phyloP scores from a whole-genome alignment of 1,140 invertebrate genomes.

The Drosophila subobscura region DNA sequence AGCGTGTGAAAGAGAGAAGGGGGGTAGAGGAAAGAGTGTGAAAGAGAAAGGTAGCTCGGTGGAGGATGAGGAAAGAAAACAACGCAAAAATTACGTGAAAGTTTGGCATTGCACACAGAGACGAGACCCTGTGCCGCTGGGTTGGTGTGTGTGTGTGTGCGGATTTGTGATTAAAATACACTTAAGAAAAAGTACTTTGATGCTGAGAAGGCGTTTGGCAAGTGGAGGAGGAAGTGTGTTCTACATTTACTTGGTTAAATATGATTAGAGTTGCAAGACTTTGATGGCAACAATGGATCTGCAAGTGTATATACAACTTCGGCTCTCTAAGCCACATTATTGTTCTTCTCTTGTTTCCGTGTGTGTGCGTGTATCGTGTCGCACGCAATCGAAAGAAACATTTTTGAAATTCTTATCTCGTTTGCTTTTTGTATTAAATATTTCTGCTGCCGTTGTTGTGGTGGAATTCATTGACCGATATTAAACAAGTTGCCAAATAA shows the following conservation, averaged over 20 bases:
- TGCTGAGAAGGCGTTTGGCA: no score
- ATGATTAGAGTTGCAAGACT: no score
- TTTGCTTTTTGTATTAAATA: conserved; percentile 38
- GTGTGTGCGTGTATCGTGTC: conserved; percentile 7
- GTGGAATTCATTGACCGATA: conserved; percentile 81
- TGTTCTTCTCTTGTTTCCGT: no score
- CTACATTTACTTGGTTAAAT: no score
- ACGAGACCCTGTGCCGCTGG: neutral
- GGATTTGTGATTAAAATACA: neutral
- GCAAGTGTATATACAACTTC: no score
- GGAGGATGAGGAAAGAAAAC: conserved; percentile 22
- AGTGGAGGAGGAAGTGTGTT: no score
- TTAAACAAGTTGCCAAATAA: conserved; percentile 75
- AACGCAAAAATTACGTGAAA: conserved; percentile 80
- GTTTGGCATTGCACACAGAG: conserved; percentile 74
- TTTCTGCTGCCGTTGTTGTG: conserved; percentile 43
- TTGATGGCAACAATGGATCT: no score
- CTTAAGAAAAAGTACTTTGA: no score
- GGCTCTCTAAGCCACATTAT: no score
- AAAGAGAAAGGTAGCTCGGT: conserved; percentile 25
- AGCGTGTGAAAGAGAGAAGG: conserved; percentile 6
- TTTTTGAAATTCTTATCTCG: conserved; percentile 82
- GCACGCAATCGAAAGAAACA: conserved; percentile 74
- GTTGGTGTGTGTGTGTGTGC: neutral
- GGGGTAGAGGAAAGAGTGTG: conserved; percentile 14